Evolutionary conservation across 2,888 invertebrate species (phyloP), one percentile per base, ranked within the genome.

Genomic region (Unio pictorum): DNA sequence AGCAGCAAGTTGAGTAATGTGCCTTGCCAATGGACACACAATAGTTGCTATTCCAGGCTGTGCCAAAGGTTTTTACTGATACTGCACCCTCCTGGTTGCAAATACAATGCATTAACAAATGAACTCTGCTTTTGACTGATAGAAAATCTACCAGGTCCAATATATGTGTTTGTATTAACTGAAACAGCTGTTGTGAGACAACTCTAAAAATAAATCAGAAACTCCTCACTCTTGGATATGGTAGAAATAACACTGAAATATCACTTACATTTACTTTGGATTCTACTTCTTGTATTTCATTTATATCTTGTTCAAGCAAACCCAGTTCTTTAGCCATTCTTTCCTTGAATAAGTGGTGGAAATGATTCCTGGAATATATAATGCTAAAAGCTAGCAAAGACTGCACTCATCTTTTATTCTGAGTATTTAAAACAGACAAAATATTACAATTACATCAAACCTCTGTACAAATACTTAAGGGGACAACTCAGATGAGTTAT

Each of bases 251-350:
- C 7, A 62, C 18, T 30, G 28, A 23, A 20, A 17, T 18, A 61
- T 17, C 45, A 26, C 71, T 73, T 67, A 82, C 84, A 74, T 79
- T 67, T 20, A 78, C 66, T 66, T 75, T 79, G n/a, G 74, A 70
- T 64, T 82, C 84, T 45, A 75, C 73, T 61, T 83, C 76, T 57
- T 68, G 70, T 11, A 84, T 61, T 18, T 55, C 67, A 34, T 69
- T 61, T 17, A 83, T 74, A 66, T 83, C 83, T 63, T 75, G 78
- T 62, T 82, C 81, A 23, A 84, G 67, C 20, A 66, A 74, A 34
- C 55, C 34, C 55, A 84, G 59, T 67, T 84, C 84, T 30, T 67
- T 58, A 28, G 75, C 57, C 69, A 84, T 73, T 28, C 74, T 76
- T 11, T 78, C 72, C 54, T 76, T 71, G 71, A 81, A 82, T 26